phyloP scores from a whole-genome alignment of 2,113 vertebrate species.

The Anarhynchus alexandrinus region DNA sequence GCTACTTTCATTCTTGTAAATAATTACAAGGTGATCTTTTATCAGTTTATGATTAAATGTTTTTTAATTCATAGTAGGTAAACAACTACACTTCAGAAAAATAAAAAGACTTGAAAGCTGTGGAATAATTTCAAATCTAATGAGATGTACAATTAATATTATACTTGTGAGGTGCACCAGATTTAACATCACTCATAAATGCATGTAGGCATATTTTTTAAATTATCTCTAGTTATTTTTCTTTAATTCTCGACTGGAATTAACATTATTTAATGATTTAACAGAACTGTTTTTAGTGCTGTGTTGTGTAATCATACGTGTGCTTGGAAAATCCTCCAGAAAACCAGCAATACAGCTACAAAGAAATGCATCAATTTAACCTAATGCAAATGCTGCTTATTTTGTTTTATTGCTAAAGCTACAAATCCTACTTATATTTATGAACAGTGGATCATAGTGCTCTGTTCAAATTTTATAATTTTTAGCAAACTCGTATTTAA shows the following conservation, averaged over 20 bases:
- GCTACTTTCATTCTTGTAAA: background rate
- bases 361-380: background rate
- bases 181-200: constrained; percentile 20
- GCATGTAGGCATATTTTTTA: background rate
- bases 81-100: background rate
- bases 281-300: background rate
- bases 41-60: background rate
- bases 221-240: constrained; percentile 14
- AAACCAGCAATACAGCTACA: background rate
- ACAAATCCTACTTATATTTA: background rate
- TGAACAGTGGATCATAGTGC: background rate
- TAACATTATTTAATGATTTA: constrained; percentile 31
- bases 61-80: background rate
- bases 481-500: background rate
- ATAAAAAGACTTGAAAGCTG: background rate
- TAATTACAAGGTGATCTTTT: background rate
- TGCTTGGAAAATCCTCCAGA: background rate
- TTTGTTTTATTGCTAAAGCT: background rate
- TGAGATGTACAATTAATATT: background rate
- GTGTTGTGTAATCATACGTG: background rate
- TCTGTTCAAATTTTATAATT: background rate
- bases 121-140: background rate
- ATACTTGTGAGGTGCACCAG: background rate
- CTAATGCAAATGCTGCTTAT: background rate
- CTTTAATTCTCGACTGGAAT: constrained; percentile 38